Evolutionary conservation across 2,888 invertebrate species (phyloP), one percentile per base, ranked within the genome.

Genomic region (Ommatoiulus sabulosus): DNA sequence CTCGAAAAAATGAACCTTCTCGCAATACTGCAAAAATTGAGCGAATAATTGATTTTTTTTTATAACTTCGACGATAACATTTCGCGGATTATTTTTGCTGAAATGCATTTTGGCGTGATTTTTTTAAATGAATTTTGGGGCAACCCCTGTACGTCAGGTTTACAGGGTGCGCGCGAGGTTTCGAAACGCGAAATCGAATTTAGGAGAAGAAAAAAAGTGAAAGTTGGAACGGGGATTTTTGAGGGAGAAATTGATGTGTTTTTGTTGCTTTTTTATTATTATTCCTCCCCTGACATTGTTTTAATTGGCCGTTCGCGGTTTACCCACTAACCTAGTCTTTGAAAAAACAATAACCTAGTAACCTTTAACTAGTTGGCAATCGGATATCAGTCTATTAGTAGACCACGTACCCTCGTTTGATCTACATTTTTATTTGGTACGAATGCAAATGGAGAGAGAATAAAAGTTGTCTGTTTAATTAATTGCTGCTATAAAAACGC

Each of bases 361-460:
- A n/a, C 63, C 63, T 63, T 63, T 63, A 63, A 63, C 63, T 63
- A 63, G 17, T 63, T 63, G 63, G 63, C 63, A 20, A 63, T 63
- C 63, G 63, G 63, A 63, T 63, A 63, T 63, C 63, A 63, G 63
- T 63, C 63, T 63, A 63, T 63, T 63, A 63, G 63, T 63, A 63
- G 63, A 63, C 63, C 63, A 63, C 63, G 63, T 63, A 7, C 63
- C 63, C 63, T 63, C 63, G 63, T 63, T 63, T 63, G 63, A 63
- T 63, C 63, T 63, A 63, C 63, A 63, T 63, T 63, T 63, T 63
- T 63, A 63, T 63, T 20, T n/a, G 63, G 63, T 63, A 63, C 63
- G 20, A 63, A 63, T 63, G 63, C 63, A 20, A n/a, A 63, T 52
- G 52, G 17, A 52, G 48, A 48, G 48, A 52, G 17, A 52, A 52